phyloP scores from a whole-genome alignment of 2,113 vertebrate species.

The Dipodomys ordii region DNA sequence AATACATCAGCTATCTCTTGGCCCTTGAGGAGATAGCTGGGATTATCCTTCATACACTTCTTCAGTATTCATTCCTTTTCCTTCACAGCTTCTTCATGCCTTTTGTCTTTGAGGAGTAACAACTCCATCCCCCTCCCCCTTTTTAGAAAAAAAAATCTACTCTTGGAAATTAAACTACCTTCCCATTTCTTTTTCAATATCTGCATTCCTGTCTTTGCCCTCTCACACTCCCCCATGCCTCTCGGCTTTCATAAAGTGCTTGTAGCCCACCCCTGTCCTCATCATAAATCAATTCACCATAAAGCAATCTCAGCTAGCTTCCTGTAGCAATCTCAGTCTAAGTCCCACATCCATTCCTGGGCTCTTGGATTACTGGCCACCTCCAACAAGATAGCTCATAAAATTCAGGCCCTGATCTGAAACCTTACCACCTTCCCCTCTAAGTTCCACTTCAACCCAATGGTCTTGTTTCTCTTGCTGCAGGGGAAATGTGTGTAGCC shows the following conservation, averaged over 20 bases:
- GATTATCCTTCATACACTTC: background rate
- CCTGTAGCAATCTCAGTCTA: background rate
- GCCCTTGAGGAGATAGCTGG: background rate
- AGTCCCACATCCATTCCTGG: background rate
- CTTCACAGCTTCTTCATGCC: background rate
- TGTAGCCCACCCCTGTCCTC: background rate
- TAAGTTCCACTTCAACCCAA: background rate
- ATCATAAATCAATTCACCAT: background rate
- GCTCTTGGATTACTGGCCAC: background rate
- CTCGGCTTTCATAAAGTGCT: too few species aligned
- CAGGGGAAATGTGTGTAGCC: background rate
- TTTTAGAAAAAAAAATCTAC: background rate
- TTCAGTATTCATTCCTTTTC: background rate
- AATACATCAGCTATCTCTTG: background rate
- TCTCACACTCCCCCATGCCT: background rate
- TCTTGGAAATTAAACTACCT: background rate
- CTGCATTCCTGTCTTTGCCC: background rate
- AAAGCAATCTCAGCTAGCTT: background rate
- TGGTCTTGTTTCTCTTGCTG: background rate
- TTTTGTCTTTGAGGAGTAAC: constrained; percentile 13
- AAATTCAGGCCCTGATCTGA: background rate
- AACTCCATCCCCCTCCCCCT: background rate
- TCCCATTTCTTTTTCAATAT: background rate
- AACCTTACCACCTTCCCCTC: background rate
- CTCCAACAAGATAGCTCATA: background rate